phyloP scores from a whole-genome alignment of 1,140 invertebrate genomes.

The Phymorhynchus buccinoides region DNA sequence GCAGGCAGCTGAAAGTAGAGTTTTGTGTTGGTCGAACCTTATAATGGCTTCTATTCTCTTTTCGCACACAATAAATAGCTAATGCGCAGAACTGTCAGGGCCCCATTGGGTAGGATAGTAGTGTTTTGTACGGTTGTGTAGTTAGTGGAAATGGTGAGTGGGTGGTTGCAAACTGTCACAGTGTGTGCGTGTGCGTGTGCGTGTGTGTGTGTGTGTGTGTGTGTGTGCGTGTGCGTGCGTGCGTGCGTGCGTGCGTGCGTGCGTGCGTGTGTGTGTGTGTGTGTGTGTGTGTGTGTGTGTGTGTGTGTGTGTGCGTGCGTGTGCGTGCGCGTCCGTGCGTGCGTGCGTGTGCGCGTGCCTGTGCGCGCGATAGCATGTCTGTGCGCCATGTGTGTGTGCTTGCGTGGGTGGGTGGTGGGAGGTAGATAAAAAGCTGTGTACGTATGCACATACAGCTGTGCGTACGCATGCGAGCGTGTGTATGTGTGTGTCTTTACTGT shows the following conservation, averaged over 20 bases:
- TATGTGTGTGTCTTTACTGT: neutral
- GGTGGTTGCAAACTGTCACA: neutral
- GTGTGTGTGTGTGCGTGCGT: conserved; percentile 23
- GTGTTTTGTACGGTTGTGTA: neutral
- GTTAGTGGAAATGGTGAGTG: neutral
- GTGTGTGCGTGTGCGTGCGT: neutral
- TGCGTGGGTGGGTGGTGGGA: neutral
- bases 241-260: neutral
- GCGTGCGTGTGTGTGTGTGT: neutral
- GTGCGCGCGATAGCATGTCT: neutral
- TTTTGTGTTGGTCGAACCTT: too few relatives aligned
- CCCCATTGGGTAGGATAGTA: too few relatives aligned
- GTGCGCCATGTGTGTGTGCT: neutral
- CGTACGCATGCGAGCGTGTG: neutral
- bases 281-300: neutral
- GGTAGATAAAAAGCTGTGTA: neutral
- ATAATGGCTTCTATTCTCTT: neutral
- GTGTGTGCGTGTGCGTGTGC: neutral
- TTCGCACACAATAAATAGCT: neutral
- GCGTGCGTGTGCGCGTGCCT: neutral
- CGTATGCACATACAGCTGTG: neutral
- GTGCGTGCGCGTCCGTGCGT: conserved; percentile 19
- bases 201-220: conserved; percentile 3
- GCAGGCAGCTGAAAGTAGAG: too few relatives aligned
- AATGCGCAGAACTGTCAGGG: neutral